phyloP scores from a whole-genome alignment of 2,888 invertebrate species.

The Tortricodes alternella region DNA sequence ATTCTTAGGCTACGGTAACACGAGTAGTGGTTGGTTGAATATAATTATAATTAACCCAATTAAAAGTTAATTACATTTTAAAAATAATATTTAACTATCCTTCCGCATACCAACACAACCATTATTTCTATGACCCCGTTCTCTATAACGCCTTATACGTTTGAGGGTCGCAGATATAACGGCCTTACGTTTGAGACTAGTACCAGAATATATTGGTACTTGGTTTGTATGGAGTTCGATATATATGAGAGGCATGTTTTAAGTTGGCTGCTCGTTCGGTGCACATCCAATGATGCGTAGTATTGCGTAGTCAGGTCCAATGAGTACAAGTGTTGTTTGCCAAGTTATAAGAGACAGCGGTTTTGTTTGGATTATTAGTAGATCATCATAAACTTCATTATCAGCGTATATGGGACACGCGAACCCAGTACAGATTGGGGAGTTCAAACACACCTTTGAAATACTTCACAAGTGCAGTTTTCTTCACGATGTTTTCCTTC shows the following conservation, averaged over 20 bases:
- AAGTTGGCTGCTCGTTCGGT: neutral
- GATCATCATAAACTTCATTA: neutral
- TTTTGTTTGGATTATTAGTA: neutral
- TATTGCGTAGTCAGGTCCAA: slow-evolving; percentile 18
- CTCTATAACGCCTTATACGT: neutral
- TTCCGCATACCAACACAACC: slow-evolving; percentile 10
- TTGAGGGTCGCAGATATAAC: neutral
- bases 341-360: neutral
- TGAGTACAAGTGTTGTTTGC: neutral
- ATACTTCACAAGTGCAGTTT: no score
- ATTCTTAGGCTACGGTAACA: no score
- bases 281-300: slow-evolving; percentile 17
- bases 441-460: no score
- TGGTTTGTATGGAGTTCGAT: neutral
- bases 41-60: neutral
- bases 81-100: neutral
- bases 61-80: neutral
- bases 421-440: no score
- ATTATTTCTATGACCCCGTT: neutral
- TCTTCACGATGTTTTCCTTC: no score
- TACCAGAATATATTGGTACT: neutral
- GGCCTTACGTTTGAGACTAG: neutral
- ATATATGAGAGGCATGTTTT: neutral
- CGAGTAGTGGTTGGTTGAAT: neutral
- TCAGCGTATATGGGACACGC: neutral